Base-by-base conservation (phyloP, 2,888 invertebrate genomes). In the Melanostoma scalare region DNA sequence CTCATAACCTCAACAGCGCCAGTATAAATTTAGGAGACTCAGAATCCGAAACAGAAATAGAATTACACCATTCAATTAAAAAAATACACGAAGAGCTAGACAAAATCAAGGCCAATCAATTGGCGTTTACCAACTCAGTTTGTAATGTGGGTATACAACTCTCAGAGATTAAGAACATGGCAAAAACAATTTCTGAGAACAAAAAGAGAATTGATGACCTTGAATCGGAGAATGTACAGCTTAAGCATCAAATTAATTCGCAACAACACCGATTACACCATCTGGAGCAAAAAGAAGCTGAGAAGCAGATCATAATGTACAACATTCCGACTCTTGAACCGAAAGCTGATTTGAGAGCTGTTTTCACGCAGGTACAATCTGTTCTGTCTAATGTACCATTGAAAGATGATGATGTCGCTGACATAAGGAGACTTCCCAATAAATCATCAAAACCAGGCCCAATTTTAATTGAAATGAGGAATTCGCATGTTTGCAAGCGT, bases 271-370 rank as follows among this genome's bases (percentile, higher is more conserved):
- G 53, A 33, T 3, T 53, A 53, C 53, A 53, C 35, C n/a, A 53
- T 33, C 53, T 53, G 53, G 35, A 53, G 53, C 35, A 53, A n/a
- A 53, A 33, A 35, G 53, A 53, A 53, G 53, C 53, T 30, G 3
- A 30, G n/a, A 53, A 53, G 8, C 53, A 53, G 31, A 53, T 53
- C n/a, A 53, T 53, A 31, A 30, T 48, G 2, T 48, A 48, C 8
- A 36, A 53, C 8, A 36, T 53, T 35, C 53, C 53, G 4, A 30
- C 2, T 33, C 35, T 31, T 4, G 6, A 36, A 36, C 53, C 53
- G 53, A 35, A 8, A 33, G 4, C 10, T 8, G 53, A 53, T 31
- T 6, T 53, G 31, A 30, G 53, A 53, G 53, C 53, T 53, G 53
- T 53, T 3, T 10, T 52, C 20, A 33, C 52, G 6, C 6, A 33